Percentiles rank a stretch among this genome's conserved stretches.
These are phyloP conservation scores for Diplazon laetatorius DNA, from an alignment of 2,888 invertebrate species.

Conservation along the genomic window DNA sequence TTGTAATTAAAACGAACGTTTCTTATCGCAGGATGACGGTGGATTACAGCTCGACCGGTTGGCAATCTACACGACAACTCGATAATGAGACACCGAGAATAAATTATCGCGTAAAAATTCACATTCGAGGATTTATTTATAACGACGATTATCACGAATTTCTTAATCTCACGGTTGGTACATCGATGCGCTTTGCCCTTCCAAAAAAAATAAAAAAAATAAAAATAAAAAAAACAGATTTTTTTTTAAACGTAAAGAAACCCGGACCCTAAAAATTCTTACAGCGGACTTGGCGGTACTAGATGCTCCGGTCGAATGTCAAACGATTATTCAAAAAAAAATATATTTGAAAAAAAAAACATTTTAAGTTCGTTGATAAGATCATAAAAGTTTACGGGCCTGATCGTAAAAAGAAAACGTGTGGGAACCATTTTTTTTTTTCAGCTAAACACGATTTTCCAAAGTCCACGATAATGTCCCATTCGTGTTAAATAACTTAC, in stretches of 20 bases:
- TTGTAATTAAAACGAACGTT: conserved; percentile 3
- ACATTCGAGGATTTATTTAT: conserved; percentile 42
- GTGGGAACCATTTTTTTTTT: too few relatives aligned
- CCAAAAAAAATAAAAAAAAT: too few relatives aligned
- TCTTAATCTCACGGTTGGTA: conserved; percentile 40
- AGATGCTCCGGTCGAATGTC: background rate
- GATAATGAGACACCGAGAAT: background rate
- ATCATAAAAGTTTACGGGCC: conserved; percentile 33
- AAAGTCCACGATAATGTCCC: background rate
- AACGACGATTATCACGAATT: conserved; percentile 41
- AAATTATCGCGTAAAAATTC: conserved; percentile 20
- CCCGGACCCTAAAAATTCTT: background rate
- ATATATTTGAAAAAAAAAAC: conserved; percentile 11
- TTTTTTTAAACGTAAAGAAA: too few relatives aligned
- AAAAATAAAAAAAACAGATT: too few relatives aligned
- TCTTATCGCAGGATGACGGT: background rate
- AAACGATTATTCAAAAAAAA: background rate
- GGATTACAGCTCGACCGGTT: too few relatives aligned
- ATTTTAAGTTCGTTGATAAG: conserved; percentile 44
- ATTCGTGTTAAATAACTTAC: conserved; percentile 67
- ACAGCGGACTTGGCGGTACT: background rate
- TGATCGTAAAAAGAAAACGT: conserved; percentile 45
- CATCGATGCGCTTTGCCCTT: conserved; percentile 18
- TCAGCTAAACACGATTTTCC: background rate
- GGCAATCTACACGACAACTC: conserved; percentile 39